These are phyloP conservation scores for Zonotrichia albicollis DNA, from an alignment of 2,797 vertebrate genomes.

Conservation along the genomic window DNA sequence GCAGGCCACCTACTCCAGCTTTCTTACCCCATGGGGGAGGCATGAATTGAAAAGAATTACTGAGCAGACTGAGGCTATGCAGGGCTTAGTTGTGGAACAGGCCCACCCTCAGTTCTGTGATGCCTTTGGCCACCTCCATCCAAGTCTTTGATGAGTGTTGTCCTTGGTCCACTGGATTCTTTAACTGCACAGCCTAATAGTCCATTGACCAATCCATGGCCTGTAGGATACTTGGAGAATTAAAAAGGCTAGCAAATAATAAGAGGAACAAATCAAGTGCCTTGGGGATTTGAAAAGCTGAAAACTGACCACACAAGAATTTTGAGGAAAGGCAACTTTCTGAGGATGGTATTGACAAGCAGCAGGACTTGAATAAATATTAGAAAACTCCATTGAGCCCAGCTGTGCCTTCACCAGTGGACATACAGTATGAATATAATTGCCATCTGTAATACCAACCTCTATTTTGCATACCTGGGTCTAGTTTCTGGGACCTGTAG, in stretches of 20 bases:
- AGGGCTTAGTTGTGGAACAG: conserved; percentile 51
- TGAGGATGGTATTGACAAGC: neutral
- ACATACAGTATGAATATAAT: neutral
- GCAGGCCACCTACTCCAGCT: conserved; percentile 58
- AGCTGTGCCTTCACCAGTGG: neutral
- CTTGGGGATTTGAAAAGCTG: neutral
- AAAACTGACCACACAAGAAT: neutral
- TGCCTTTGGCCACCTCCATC: conserved; percentile 45
- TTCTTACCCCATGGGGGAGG: conserved; percentile 20
- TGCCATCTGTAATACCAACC: neutral
- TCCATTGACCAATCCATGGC: neutral
- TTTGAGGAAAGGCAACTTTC: neutral
- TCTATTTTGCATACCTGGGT: neutral
- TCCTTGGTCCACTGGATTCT: neutral
- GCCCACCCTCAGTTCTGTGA: conserved; percentile 54
- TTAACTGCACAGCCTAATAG: neutral
- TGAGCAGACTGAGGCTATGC: conserved; percentile 36
- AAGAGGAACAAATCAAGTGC: neutral
- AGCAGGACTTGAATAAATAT: neutral
- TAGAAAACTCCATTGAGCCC: neutral
- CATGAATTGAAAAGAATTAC: conserved; percentile 50
- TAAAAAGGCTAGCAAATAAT: neutral
- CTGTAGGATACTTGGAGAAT: neutral
- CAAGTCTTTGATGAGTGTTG: conserved; percentile 40
- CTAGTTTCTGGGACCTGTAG: neutral